Base-by-base conservation (phyloP, 2,888 invertebrate species). In the Agonopterix alstromeriana region DNA sequence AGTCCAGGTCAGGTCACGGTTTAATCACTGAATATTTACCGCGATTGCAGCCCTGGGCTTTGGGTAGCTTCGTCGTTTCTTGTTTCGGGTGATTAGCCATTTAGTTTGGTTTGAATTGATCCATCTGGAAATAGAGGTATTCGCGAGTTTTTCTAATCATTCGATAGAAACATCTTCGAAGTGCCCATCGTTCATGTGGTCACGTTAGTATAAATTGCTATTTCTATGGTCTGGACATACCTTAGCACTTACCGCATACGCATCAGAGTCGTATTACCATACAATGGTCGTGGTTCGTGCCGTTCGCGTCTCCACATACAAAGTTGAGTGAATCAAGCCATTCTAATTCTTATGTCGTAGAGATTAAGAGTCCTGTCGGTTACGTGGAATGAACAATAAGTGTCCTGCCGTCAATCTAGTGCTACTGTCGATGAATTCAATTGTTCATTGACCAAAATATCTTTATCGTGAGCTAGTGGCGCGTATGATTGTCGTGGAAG, bases 381-480 rank as follows among this genome's bases (percentile, higher is more conserved):
- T 27, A 27, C 27, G 27, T 27, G 27, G 27, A 27, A 27, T n/a
- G 38, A 38, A n/a, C 10, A n/a, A n/a, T n/a, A 38, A 38, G 10
- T 38, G 38, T 38, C n/a, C 10, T 38, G 38, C 57, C 58, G 67
- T 63, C 67, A 66, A 61, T 64, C 61, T 53, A 45, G 44, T 40
- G 64, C 66, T 65, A 65, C 63, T 50, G 58, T 56, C 49, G 47
- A 57, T 56, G 62, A 63, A 60, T 58, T 56, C 59, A 53, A 56
- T 60, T 57, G 57, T 59, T 45, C 47, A 27, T 27, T 55, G 53
- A 53, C 52, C 53, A 51, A 54, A 59, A 59, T 55, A 54, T 59
- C 56, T 56, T 50, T 46, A 56, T 60, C 42, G 47, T 10, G 27
- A 8, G 36, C 14, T 35, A 9, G 44, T 8, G n/a, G 43, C 10